Evolutionary conservation across 2,888 invertebrate genomes (phyloP).

Genomic region (Periphyllus acericola): DNA sequence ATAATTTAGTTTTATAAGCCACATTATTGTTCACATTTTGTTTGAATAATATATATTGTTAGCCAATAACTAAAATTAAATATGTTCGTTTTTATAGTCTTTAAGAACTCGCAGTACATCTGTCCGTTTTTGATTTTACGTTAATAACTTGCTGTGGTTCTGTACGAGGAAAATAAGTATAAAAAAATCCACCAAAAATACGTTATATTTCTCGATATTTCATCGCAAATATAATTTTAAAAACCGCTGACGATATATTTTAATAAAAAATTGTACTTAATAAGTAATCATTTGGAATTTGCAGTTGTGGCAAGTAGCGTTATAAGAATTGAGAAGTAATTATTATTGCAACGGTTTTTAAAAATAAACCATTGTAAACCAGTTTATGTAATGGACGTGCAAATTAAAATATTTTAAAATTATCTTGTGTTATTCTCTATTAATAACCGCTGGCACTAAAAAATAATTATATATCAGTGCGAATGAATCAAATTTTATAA

Average conservation of each 20-base stretch:
- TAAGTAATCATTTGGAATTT: no score
- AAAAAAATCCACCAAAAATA: neutral
- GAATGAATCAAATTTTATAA: neutral
- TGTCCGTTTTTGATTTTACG: no score
- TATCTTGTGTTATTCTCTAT: neutral
- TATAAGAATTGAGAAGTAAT: no score
- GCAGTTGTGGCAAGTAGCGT: no score
- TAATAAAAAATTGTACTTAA: no score
- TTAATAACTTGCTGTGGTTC: neutral
- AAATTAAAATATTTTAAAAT: slow-evolving; percentile 7
- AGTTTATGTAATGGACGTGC: slow-evolving; percentile 14
- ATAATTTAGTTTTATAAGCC: neutral
- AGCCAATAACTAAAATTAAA: neutral
- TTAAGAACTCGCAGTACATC: no score
- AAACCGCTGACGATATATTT: no score
- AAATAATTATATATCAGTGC: neutral
- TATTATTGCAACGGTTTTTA: no score
- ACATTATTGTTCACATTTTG: neutral
- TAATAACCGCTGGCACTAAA: slow-evolving; percentile 14
- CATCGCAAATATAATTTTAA: no score
- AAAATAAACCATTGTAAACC: slow-evolving; percentile 8
- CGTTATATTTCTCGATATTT: no score
- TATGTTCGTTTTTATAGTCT: neutral
- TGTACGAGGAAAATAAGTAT: neutral
- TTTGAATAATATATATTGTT: neutral